phyloP scores from a whole-genome alignment of 2,888 invertebrate genomes.

The Sicus ferrugineus region DNA sequence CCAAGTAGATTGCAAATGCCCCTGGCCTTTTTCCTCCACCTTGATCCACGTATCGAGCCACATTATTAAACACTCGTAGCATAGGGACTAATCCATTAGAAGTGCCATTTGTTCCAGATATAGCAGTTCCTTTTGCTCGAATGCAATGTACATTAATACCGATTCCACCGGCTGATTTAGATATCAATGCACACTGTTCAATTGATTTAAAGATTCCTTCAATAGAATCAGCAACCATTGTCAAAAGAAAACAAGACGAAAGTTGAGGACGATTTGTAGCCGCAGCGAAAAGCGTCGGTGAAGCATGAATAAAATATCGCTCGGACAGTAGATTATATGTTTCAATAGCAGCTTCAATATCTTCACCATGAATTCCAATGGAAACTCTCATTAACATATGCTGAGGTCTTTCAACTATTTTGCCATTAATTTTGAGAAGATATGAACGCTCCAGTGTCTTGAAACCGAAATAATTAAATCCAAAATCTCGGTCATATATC shows the following conservation, averaged over 20 bases:
- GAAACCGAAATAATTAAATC: conserved; percentile 99
- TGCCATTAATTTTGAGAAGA: conserved; percentile 87
- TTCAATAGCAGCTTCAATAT: conserved; percentile 91
- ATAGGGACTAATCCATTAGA: conserved; percentile 97
- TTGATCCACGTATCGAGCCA: conserved; percentile 96
- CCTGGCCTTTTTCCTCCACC: conserved; percentile 98
- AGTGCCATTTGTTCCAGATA: conserved; percentile 92
- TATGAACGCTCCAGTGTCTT: conserved; percentile 97
- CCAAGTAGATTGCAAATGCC: conserved; percentile 96
- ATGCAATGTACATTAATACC: conserved; percentile 97
- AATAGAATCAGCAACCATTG: conserved; percentile 94
- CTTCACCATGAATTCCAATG: conserved; percentile 94
- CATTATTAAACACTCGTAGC: conserved; percentile 94
- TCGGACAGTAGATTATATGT: conserved; percentile 96
- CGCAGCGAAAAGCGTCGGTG: conserved; percentile 95
- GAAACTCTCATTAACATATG: conserved; percentile 98
- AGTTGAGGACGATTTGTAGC: conserved; percentile 91
- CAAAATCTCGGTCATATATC: conserved; percentile 95
- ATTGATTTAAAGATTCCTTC: conserved; percentile 94
- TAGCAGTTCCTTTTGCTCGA: conserved; percentile 87
- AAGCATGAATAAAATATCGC: conserved; percentile 96
- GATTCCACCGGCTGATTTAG: conserved; percentile 97
- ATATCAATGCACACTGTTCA: conserved; percentile 92
- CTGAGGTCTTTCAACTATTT: conserved; percentile 95
- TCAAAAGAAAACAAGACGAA: conserved; percentile 93